A percentile compares a stretch with the other conserved stretches of the same genome.
Evolutionary conservation across 2,888 invertebrate genomes (phyloP).

Genomic region (Apoderus coryli): DNA sequence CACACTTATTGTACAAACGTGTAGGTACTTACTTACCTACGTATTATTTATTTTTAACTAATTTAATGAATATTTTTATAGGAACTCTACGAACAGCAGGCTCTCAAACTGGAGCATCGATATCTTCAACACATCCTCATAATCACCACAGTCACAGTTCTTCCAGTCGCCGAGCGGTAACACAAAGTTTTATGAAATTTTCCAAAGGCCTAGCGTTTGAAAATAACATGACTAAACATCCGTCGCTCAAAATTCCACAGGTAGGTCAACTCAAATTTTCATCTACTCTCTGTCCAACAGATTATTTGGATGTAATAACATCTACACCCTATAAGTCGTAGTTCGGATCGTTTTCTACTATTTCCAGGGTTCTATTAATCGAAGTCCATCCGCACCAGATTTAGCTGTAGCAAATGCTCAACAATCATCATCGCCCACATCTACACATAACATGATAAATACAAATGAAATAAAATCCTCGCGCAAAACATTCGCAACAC

Average conservation of each 20-base stretch:
- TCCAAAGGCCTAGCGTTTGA: constrained; percentile 33
- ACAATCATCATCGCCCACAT: constrained; percentile 20
- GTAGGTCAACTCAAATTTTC: constrained; percentile 11
- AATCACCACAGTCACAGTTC: constrained; percentile 14
- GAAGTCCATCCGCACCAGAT: constrained; percentile 47
- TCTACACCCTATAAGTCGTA: too few species aligned
- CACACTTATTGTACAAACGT: too few species aligned
- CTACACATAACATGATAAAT: constrained; percentile 14
- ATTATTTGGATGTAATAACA: too few species aligned
- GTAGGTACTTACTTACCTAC: too few species aligned
- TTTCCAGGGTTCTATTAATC: constrained; percentile 29
- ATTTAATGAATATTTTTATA: too few species aligned
- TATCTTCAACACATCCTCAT: constrained; percentile 16
- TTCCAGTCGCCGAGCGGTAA: constrained; percentile 28
- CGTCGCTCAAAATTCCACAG: constrained; percentile 26
- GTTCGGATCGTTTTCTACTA: constrained; percentile 2
- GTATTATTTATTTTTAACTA: too few species aligned
- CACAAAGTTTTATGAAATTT: constrained; percentile 37
- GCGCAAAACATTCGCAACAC: constrained; percentile 32
- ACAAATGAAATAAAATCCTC: constrained; percentile 13
- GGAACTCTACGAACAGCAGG: constrained; percentile 19
- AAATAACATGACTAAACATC: constrained; percentile 21
- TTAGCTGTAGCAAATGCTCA: constrained; percentile 31
- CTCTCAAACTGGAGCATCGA: constrained; percentile 29
- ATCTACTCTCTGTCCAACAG: too few species aligned